Evolutionary conservation across 2,797 vertebrate species (phyloP), one percentile per base, ranked within the genome.

Genomic region (Glyptemys insculpta): DNA sequence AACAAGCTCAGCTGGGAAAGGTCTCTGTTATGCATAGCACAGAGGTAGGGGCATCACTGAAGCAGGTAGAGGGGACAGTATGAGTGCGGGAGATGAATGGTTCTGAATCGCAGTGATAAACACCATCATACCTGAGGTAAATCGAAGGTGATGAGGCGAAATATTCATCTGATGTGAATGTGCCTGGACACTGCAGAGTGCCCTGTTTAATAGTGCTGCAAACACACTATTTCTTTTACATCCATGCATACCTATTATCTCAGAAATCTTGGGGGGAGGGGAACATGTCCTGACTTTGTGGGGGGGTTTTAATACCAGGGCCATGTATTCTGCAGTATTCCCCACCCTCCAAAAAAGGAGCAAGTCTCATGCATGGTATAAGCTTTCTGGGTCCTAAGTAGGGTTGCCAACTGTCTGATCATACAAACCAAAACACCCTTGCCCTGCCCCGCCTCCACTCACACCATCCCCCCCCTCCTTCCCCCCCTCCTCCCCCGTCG

Each of bases 401-500:
- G 52, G 52, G 52, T 53, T 53, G 52, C 7, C 19, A 53, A 53
- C 52, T 21, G 19, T 53, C 52, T 8, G 3, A 21, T 53, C 52
- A 4, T 19, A 53, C 52, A 53, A 53, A 53, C 52, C 7, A 3
- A 53, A 53, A 53, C 52, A 53, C 52, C 18, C 52, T 53, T 53
- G 19, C 52, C 52, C 52, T 21, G 52, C 52, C 19, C 52, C 6
- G 1, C 19, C 19, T 53, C 52, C 7, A 0, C 19, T 53, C 19
- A 53, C 52, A 4, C 19, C 52, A 53, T 53, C 8, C 6, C n/a
- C n/a, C n/a, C n/a, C n/a, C n/a, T n/a, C n/a, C n/a, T n/a, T 16
- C 18, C 16, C 12, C 12, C 2, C 50, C 50, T 6, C 16, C 5
- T 2, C 52, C 18, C 6, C 19, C 1, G 2, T 53, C 19, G 7